Conservation (phyloP, 2,888 invertebrate species). For the Coleophora flavipennella region DNA sequence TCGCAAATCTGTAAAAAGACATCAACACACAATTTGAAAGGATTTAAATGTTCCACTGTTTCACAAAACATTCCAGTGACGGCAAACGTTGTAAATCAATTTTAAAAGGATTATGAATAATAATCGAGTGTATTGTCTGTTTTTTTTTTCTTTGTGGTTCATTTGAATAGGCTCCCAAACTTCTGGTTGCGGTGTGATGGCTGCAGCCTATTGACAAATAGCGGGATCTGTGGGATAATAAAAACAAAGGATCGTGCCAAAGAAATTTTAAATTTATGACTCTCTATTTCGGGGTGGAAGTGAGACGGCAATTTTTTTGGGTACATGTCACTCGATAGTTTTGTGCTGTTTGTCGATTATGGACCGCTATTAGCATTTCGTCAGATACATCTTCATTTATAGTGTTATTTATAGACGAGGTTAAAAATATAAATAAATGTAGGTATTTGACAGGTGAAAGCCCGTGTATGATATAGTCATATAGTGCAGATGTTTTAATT, state of each 20-base stretch:
- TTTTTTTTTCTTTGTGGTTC: conserved; percentile 29
- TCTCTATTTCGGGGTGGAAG: conserved; percentile 17
- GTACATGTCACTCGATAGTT: conserved; percentile 6
- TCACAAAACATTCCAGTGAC: conserved; percentile 17
- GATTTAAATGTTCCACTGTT: conserved; percentile 1
- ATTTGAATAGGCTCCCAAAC: conserved; percentile 25
- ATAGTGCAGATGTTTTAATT: too few species aligned
- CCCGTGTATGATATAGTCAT: too few species aligned
- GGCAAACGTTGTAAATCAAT: conserved; percentile 43
- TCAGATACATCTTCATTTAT: not conserved
- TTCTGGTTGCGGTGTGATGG: conserved; percentile 20
- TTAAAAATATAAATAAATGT: too few species aligned
- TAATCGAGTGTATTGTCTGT: conserved; percentile 38
- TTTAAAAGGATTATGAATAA: conserved; percentile 38
- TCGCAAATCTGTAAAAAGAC: too few species aligned
- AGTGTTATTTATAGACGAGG: too few species aligned
- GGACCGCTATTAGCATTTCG: too few species aligned
- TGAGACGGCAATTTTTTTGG: conserved; percentile 8
- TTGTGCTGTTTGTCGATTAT: conserved; percentile 3
- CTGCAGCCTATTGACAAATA: conserved; percentile 37
- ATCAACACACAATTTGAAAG: conserved; percentile 1
- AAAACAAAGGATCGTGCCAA: conserved; percentile 29
- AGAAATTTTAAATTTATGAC: conserved; percentile 41
- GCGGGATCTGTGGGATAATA: conserved; percentile 11
- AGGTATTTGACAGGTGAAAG: too few species aligned